A percentile compares a stretch with the other conserved stretches of the same genome.
phyloP scores from a whole-genome alignment of 1,140 invertebrate genomes.

The Aphelenchoides besseyi region DNA sequence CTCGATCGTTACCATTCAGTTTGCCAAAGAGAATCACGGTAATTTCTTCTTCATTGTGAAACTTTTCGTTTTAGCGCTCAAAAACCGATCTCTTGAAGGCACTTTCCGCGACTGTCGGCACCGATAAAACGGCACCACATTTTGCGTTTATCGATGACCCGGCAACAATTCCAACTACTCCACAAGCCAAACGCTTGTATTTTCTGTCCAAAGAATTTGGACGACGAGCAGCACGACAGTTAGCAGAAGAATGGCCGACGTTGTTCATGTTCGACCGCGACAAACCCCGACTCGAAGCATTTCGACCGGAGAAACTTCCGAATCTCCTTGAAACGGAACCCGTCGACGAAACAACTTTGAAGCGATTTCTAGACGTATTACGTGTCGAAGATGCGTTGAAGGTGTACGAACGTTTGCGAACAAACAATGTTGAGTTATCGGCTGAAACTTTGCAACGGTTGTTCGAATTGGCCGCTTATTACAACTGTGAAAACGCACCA shows the following conservation, averaged over 20 bases:
- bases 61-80: slow-evolving; percentile 47
- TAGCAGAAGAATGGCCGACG: slow-evolving; percentile 62
- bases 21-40: neutral
- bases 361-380: slow-evolving; percentile 28
- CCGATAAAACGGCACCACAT: slow-evolving; percentile 58
- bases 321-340: slow-evolving; percentile 32
- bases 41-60: neutral
- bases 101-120: slow-evolving; percentile 53
- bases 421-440: slow-evolving; percentile 29
- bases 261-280: slow-evolving; percentile 60
- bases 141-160: slow-evolving; percentile 61
- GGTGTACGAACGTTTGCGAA: slow-evolving; percentile 36
- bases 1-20: slow-evolving; percentile 4
- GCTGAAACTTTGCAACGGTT: slow-evolving; percentile 23
- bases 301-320: slow-evolving; percentile 48
- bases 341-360: slow-evolving; percentile 33
- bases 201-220: slow-evolving; percentile 57
- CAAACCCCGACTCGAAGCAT: slow-evolving; percentile 49
- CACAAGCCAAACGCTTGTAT: slow-evolving; percentile 37
- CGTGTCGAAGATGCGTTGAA: slow-evolving; percentile 37
- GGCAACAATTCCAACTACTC: slow-evolving; percentile 50
- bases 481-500: slow-evolving; percentile 44
- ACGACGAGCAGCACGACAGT: slow-evolving; percentile 50
- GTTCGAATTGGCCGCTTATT: slow-evolving; percentile 39
- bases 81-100: slow-evolving; percentile 58